Evolutionary conservation across 1,140 invertebrate species (phyloP), one percentile per base, ranked within the genome.

Genomic region (Caenorhabditis remanei): DNA sequence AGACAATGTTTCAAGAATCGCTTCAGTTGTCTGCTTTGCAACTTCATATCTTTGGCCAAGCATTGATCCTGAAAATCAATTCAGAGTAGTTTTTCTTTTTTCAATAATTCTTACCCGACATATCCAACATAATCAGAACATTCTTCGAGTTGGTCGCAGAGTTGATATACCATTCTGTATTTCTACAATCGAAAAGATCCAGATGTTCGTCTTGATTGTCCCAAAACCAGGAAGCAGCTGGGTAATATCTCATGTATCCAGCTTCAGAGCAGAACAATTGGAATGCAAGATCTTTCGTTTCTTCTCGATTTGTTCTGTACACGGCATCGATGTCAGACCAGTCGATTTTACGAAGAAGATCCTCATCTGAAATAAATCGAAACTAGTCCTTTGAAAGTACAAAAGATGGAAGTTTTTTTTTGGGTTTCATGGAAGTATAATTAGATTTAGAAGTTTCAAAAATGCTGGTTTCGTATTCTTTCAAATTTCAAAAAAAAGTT

Each of bases 71-170:
- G 96, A 94, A 48, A 50, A n/a, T 14, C n/a, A n/a, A n/a, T 40
- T 48, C 41, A 48, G 46, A 48, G 46, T 43, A 1, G 16, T 6
- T 9, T 43, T 71, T 46, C 0, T 4, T 4, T 4, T 79, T 46
- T 6, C 4, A 24, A 48, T 53, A 50, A 7, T 9, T 19, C 46
- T 21, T 43, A 85, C 46, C 46, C 7, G 48, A 86, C 87, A 96
- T 95, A 92, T 99, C 98, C 58, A 99, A 94, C 40, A 99, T 93
- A 87, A 99, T 98, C 32, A 99, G 95, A 88, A 99, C 95, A 92
- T 99, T 97, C 93, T 99, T 99, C 13, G 97, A 97, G 90, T 97
- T 97, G 0, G 97, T 98, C 0, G 98, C 96, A 2, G 98, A 97
- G 93, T 98, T 96, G 87, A 99, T 97, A 93, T 98, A 89, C 90